These are phyloP conservation scores for Xestoiulus laeticollis DNA, from an alignment of 2,888 invertebrate genomes.

Conservation along the genomic window DNA sequence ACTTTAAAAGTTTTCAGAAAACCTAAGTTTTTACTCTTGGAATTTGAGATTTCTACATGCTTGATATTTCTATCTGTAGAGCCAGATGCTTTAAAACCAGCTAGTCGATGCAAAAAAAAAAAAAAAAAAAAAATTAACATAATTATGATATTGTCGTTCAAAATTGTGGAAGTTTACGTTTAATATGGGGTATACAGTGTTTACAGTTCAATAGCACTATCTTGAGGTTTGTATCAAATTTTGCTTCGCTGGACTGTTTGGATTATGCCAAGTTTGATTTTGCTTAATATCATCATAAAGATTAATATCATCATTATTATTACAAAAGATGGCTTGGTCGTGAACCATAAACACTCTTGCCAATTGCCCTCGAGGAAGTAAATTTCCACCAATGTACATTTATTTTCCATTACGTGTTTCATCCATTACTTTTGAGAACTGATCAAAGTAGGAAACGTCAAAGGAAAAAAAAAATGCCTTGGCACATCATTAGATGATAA, in stretches of 20 bases:
- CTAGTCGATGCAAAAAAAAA: no score
- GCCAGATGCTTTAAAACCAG: no score
- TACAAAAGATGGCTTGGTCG: neutral
- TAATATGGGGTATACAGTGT: no score
- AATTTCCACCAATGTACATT: neutral
- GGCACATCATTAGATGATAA: neutral
- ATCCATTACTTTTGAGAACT: constrained; percentile 36
- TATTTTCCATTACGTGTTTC: constrained; percentile 8
- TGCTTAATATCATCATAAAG: no score
- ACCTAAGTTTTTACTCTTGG: no score
- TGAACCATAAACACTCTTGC: neutral
- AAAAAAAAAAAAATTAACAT: no score
- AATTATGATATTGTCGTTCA: neutral
- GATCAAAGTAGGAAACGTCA: neutral
- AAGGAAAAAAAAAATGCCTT: neutral
- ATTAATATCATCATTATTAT: neutral
- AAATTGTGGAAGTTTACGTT: neutral
- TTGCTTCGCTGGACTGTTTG: neutral
- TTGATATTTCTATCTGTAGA: no score
- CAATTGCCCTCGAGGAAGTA: neutral
- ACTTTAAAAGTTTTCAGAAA: no score
- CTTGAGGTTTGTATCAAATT: neutral
- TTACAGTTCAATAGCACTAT: no score
- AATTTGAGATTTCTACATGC: no score
- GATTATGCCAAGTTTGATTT: neutral